Conservation (phyloP, 2,113 vertebrate genomes). For the Romanogobio albipinnatus region DNA sequence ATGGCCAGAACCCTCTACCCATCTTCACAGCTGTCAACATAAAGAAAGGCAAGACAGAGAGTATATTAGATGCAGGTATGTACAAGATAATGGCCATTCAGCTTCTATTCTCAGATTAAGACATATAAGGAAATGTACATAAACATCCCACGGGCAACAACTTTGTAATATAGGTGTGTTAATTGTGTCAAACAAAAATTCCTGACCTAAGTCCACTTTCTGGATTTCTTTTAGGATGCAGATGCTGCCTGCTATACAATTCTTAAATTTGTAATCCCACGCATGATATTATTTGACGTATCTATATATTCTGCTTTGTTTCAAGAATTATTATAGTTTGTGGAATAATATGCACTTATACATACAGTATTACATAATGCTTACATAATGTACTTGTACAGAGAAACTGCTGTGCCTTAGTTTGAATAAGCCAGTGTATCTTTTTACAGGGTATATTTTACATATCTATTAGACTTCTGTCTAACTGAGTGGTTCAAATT, state of each 20-base stretch:
- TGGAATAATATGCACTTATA: background rate
- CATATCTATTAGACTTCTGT: background rate
- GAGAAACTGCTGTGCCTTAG: background rate
- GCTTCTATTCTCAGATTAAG: background rate
- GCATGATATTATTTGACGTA: background rate
- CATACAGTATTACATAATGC: background rate
- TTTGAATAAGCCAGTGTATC: background rate
- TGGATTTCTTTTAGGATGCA: background rate
- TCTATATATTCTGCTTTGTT: background rate
- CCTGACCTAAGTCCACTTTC: background rate
- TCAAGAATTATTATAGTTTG: background rate
- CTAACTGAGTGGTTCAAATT: background rate
- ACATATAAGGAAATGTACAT: background rate
- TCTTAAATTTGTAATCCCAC: no score
- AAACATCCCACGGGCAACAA: background rate
- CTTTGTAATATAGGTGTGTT: background rate
- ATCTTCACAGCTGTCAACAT: conserved; percentile 86
- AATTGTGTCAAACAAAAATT: background rate
- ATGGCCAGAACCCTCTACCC: conserved; percentile 85
- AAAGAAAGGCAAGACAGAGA: conserved; percentile 73
- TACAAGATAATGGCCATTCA: background rate
- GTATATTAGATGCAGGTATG: conserved; percentile 51
- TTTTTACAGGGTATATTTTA: background rate
- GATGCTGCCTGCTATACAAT: background rate
- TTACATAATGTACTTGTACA: background rate